Evolutionary conservation across 2,797 vertebrate species (phyloP).

Genomic region (Cirrhinus molitorella): DNA sequence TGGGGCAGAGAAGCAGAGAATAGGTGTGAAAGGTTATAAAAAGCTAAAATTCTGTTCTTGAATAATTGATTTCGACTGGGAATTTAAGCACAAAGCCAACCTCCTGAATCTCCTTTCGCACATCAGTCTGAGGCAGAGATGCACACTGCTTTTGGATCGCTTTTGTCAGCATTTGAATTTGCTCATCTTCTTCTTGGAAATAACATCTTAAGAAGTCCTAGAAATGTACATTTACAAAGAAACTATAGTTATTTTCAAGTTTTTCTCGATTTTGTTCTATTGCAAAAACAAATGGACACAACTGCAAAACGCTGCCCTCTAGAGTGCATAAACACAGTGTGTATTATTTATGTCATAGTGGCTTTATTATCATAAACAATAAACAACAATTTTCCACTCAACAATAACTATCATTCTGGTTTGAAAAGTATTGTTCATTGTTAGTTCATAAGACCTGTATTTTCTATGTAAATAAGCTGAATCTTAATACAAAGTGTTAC

Average conservation of each 20-base stretch:
- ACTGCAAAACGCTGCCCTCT: background rate
- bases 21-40: background rate
- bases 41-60: background rate
- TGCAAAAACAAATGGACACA: background rate
- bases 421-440: background rate
- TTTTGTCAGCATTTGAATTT: background rate
- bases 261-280: background rate
- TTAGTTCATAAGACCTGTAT: background rate
- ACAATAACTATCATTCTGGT: background rate
- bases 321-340: background rate
- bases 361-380: background rate
- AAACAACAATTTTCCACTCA: background rate
- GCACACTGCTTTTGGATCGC: constrained; percentile 28
- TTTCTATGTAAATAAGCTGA: background rate
- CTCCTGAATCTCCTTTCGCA: constrained; percentile 30
- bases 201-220: constrained; percentile 67
- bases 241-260: background rate
- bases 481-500: background rate
- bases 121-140: constrained; percentile 18
- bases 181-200: constrained; percentile 53
- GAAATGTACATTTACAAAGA: background rate
- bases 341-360: background rate
- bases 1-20: background rate
- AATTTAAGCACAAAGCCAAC: constrained; percentile 18
- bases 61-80: background rate